These are phyloP conservation scores for Cylas formicarius DNA, from an alignment of 1,140 invertebrate species.

Conservation along the genomic window DNA sequence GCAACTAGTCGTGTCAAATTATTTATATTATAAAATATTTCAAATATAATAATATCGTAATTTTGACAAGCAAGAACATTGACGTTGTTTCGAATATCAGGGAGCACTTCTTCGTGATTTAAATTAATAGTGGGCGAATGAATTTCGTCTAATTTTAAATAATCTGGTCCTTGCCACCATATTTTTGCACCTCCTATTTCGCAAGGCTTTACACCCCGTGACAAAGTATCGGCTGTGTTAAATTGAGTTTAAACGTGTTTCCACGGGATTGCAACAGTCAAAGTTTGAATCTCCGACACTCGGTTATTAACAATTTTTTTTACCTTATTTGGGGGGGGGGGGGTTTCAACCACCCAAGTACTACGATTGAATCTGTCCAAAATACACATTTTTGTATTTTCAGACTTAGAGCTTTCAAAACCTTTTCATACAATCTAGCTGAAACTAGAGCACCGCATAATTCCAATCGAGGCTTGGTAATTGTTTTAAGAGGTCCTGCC, in stretches of 20 bases:
- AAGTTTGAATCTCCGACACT: constrained; percentile 36
- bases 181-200: constrained; percentile 5
- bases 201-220: constrained; percentile 32
- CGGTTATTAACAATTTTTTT: constrained; percentile 43
- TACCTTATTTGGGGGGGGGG: constrained; percentile 29
- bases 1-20: no score
- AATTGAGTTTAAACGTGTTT: constrained; percentile 28
- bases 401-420: constrained; percentile 3
- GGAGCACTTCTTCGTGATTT: no score
- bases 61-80: no score
- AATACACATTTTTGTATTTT: constrained; percentile 13
- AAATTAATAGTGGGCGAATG: no score
- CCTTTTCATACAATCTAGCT: not conserved
- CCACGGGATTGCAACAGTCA: constrained; percentile 29
- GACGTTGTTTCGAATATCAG: no score
- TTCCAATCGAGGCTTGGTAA: constrained; percentile 10
- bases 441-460: constrained; percentile 4
- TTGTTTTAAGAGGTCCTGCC: constrained; percentile 5
- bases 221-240: constrained; percentile 41
- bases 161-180: constrained; percentile 15
- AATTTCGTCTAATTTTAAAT: no score
- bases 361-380: no score
- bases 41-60: no score
- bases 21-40: no score
- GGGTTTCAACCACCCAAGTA: constrained; percentile 2